phyloP scores from a whole-genome alignment of 2,888 invertebrate genomes.

The Caenorhabditis angaria region DNA sequence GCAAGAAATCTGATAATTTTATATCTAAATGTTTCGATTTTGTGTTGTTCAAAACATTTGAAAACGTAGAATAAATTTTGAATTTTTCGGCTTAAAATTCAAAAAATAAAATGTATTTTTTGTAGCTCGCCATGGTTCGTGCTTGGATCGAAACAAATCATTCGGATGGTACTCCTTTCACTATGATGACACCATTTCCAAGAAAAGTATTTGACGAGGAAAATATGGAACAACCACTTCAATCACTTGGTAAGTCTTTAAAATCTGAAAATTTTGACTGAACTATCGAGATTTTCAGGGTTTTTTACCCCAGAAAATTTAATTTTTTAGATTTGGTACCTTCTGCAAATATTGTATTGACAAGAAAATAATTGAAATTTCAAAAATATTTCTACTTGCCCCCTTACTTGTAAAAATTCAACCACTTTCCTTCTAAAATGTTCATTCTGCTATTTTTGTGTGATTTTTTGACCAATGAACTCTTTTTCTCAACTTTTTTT shows the following conservation, averaged over 20 bases:
- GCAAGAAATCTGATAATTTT: neutral
- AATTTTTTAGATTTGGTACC: conserved; percentile 37
- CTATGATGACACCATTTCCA: conserved; percentile 90
- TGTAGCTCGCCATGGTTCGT: conserved; percentile 85
- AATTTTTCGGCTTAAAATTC: conserved; percentile 5
- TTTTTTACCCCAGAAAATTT: neutral
- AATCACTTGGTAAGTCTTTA: conserved; percentile 80
- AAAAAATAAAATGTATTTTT: neutral
- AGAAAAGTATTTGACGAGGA: conserved; percentile 85
- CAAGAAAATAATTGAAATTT: neutral
- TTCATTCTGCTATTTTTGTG: no score
- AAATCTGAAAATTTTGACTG: no score
- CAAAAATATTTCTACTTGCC: neutral
- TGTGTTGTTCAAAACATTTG: neutral
- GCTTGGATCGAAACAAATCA: conserved; percentile 87
- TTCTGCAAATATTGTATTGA: conserved; percentile 34
- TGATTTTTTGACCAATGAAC: no score
- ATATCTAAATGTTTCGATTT: neutral
- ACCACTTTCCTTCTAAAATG: no score
- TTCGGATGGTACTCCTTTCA: conserved; percentile 80
- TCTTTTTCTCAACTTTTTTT: neutral
- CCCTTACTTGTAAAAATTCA: no score
- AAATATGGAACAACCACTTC: conserved; percentile 88
- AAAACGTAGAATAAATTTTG: neutral
- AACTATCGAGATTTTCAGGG: conserved; percentile 1